Evolutionary conservation across 2,113 vertebrate species (phyloP).

Genomic region (Tetrax tetrax): DNA sequence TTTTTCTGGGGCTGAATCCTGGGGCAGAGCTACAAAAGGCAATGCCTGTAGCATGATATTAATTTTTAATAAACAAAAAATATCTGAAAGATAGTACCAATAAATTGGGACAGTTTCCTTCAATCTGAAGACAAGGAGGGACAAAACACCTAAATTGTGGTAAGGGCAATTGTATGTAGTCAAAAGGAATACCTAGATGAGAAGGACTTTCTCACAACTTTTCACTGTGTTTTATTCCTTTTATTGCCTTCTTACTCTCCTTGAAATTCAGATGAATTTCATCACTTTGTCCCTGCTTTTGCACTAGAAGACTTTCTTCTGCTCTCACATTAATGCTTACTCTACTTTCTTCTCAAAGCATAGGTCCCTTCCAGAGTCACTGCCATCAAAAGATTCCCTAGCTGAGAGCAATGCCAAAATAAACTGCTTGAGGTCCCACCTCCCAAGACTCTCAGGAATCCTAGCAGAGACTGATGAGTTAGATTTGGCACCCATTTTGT

Average conservation of each 20-base stretch:
- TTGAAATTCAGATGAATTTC: background rate
- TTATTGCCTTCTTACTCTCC: background rate
- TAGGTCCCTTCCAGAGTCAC: background rate
- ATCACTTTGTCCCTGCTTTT: background rate
- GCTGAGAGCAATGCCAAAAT: constrained; percentile 46
- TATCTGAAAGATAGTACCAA: background rate
- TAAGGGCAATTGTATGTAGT: background rate
- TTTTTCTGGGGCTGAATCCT: background rate
- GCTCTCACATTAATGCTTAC: background rate
- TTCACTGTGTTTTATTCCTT: background rate
- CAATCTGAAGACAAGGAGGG: background rate
- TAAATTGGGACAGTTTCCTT: background rate
- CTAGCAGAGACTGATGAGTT: constrained; percentile 57
- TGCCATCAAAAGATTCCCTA: constrained; percentile 43
- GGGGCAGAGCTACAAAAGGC: background rate
- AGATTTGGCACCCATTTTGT: constrained; percentile 43
- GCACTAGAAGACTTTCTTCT: background rate
- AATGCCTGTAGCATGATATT: background rate
- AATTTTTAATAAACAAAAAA: background rate
- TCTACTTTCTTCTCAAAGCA: background rate
- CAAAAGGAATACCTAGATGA: background rate
- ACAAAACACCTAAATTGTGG: background rate
- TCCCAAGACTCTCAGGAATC: constrained; percentile 54
- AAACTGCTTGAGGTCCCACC: constrained; percentile 54
- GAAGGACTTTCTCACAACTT: background rate